A percentile compares a stretch with the other conserved stretches of the same genome.
These are phyloP conservation scores for Mythimna pallens DNA, from an alignment of 2,888 invertebrate species.

Conservation along the genomic window DNA sequence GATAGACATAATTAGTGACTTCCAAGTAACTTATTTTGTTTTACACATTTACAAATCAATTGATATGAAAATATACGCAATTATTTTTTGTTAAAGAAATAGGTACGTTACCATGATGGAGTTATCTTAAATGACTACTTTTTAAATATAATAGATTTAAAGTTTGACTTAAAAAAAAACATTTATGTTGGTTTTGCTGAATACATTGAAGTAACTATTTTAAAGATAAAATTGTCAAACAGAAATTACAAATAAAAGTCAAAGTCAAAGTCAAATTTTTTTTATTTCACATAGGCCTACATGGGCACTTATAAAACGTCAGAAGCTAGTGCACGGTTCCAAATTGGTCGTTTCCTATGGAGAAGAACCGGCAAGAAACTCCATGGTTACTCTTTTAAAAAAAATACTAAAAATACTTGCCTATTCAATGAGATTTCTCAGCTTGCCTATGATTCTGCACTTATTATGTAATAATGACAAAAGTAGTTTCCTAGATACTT, in stretches of 20 bases:
- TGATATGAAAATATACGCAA: background rate
- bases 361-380: too few relatives aligned
- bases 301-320: too few relatives aligned
- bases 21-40: constrained; percentile 24
- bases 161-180: background rate
- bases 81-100: background rate
- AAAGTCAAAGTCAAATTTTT: too few relatives aligned
- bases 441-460: constrained; percentile 4
- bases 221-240: background rate
- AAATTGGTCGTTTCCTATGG: too few relatives aligned
- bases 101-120: constrained; percentile 4
- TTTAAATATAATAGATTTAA: constrained; percentile 23
- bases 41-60: constrained; percentile 29
- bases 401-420: too few relatives aligned
- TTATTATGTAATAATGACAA: background rate
- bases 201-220: background rate
- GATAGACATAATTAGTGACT: constrained; percentile 51
- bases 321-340: too few relatives aligned
- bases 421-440: background rate
- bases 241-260: background rate
- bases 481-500: background rate
- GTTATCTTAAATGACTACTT: constrained; percentile 19
- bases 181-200: background rate
- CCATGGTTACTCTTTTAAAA: too few relatives aligned
- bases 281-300: too few relatives aligned